phyloP scores from a whole-genome alignment of 2,888 invertebrate species.

The Bruchidius siliquastri region DNA sequence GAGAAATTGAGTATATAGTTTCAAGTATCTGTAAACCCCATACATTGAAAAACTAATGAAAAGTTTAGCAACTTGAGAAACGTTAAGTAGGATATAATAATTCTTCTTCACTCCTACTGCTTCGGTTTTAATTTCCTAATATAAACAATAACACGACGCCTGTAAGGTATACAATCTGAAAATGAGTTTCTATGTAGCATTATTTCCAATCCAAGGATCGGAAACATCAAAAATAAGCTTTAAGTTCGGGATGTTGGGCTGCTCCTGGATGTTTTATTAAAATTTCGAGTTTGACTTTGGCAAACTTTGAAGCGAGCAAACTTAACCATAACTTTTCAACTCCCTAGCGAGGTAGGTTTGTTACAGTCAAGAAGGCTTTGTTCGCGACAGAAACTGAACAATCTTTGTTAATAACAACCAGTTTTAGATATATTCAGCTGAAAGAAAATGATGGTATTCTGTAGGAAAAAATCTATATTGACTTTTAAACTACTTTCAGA shows the following conservation, averaged over 20 bases:
- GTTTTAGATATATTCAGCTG: too few relatives aligned
- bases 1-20: too few relatives aligned
- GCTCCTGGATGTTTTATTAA: background rate
- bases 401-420: background rate
- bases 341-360: background rate
- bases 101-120: too few relatives aligned
- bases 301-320: background rate
- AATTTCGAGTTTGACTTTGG: background rate
- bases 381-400: background rate
- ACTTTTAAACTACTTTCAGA: too few relatives aligned
- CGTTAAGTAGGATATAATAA: too few relatives aligned
- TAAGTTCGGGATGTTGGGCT: background rate
- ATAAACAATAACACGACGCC: background rate
- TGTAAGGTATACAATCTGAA: background rate
- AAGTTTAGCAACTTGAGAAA: too few relatives aligned
- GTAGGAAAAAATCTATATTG: too few relatives aligned
- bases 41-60: too few relatives aligned
- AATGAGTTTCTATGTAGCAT: background rate
- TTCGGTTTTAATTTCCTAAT: too few relatives aligned
- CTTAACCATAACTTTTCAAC: background rate
- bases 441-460: too few relatives aligned
- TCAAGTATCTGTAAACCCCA: too few relatives aligned
- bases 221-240: background rate
- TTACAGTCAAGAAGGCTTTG: background rate
- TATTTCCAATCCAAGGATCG: background rate